Conservation (phyloP, 2,888 invertebrate species). For the Drosophila ustulata region DNA sequence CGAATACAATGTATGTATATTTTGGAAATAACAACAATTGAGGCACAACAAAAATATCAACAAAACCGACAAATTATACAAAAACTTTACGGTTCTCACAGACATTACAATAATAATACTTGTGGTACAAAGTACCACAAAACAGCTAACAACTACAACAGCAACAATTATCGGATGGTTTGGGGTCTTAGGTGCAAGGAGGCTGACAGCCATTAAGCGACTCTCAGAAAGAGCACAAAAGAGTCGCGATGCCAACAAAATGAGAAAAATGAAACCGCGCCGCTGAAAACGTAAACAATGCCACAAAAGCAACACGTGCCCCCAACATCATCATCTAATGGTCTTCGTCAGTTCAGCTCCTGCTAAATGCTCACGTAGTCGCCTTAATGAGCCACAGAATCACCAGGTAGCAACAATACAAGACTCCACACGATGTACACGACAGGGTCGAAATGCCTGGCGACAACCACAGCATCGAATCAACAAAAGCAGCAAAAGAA, state of each 20-base stretch:
- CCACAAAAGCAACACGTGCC: slow-evolving; percentile 71
- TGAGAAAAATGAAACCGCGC: slow-evolving; percentile 8
- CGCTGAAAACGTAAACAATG: slow-evolving; percentile 56
- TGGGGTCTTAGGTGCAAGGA: not conserved
- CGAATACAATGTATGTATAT: slow-evolving; percentile 12
- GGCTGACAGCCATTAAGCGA: slow-evolving; percentile 44
- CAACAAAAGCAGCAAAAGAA: slow-evolving; percentile 37
- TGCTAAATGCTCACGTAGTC: slow-evolving; percentile 63
- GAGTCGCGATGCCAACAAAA: slow-evolving; percentile 35
- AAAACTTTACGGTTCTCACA: slow-evolving; percentile 45
- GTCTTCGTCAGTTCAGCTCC: not conserved
- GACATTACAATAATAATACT: slow-evolving; percentile 37
- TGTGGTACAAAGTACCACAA: slow-evolving; percentile 21
- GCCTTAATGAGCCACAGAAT: slow-evolving; percentile 62
- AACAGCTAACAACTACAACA: slow-evolving; percentile 29
- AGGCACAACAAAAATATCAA: slow-evolving; percentile 41
- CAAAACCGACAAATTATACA: slow-evolving; percentile 41
- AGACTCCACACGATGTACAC: not conserved
- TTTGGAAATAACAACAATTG: slow-evolving; percentile 36
- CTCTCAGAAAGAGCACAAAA: slow-evolving; percentile 47
- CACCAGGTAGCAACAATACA: slow-evolving; percentile 43
- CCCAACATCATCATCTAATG: slow-evolving; percentile 26
- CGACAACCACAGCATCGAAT: slow-evolving; percentile 18
- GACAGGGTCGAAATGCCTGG: slow-evolving; percentile 19
- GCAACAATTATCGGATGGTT: slow-evolving; percentile 18